phyloP scores from a whole-genome alignment of 2,113 vertebrate genomes.

The Eulemur macaco region DNA sequence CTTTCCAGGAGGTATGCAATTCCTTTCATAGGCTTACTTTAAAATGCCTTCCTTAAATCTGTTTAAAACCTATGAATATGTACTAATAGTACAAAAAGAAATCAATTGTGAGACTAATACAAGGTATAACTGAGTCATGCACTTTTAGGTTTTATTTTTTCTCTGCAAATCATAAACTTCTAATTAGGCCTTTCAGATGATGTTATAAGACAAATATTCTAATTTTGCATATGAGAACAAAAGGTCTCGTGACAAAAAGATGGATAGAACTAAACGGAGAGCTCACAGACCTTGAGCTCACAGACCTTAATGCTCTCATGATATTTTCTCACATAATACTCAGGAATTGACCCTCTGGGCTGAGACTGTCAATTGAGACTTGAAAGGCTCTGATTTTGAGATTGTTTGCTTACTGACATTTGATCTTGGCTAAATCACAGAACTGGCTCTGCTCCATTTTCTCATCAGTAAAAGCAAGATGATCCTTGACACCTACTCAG shows the following conservation, averaged over 20 bases:
- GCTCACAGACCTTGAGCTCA: background rate
- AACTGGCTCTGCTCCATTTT: constrained; percentile 32
- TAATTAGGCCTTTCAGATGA: background rate
- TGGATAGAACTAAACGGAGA: background rate
- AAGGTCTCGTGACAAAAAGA: background rate
- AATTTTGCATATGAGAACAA: constrained; percentile 1
- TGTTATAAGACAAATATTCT: background rate
- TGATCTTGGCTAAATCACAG: constrained; percentile 56
- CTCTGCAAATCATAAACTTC: background rate
- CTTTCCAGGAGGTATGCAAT: constrained; percentile 39
- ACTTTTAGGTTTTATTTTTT: background rate
- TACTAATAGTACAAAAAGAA: background rate
- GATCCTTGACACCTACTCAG: background rate
- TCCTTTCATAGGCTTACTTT: constrained; percentile 44
- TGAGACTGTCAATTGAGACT: constrained; percentile 18
- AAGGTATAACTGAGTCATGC: background rate
- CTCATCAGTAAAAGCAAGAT: constrained; percentile 23
- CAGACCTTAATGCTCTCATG: background rate
- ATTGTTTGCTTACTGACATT: constrained; percentile 66
- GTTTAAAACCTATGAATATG: background rate
- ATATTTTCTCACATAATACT: constrained; percentile 25
- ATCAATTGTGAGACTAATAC: background rate
- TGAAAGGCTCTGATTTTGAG: constrained; percentile 58
- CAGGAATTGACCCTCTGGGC: background rate
- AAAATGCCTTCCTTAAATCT: constrained; percentile 50